Evolutionary conservation across 2,797 vertebrate genomes (phyloP), one percentile per base, ranked within the genome.

Genomic region (Enteromius mattozi): DNA sequence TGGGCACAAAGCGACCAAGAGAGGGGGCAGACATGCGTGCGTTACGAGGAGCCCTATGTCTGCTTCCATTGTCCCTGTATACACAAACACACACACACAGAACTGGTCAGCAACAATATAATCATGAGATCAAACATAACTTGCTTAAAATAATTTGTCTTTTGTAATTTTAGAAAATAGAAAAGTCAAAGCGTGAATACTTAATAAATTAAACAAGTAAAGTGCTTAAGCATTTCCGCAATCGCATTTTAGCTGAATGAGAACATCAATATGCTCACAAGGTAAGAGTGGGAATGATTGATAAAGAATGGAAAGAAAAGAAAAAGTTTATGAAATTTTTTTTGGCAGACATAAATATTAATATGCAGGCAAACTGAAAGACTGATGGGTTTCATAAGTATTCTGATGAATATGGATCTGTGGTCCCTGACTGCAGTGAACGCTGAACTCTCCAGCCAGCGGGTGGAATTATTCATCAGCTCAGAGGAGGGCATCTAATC

Each of bases 1-100:
- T 95, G 0, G 97, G 97, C 76, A 98, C 97, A 61, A 99, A 99
- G 65, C 97, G 97, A 2, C 97, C 97, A 81, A 98, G 94, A 0
- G 97, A 98, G 0, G 97, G 98, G 0, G 98, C 97, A 17, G 98
- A 98, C 97, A 99, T 99, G 65, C 97, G 93, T 87, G 97, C 97
- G 0, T 98, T 99, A 0, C 97, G 94, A 12, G 97, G 96, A 45
- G 97, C 96, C 93, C 98, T 91, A 93, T 98, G 97, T 80, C 98
- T 94, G 4, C 97, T 97, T 87, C 97, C 96, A n/a, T 92, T 98
- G 86, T 98, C 97, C 92, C 97, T 98, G 84, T 47, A 88, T 87
- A 78, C 4, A 85, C n/a, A 87, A 45, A 88, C 88, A 77, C 16
- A 86, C n/a, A 88, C 54, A 80, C 72, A 70, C 54, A 45, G 4